A percentile compares a stretch with the other conserved stretches of the same genome.
These are phyloP conservation scores for Tinamus major DNA, from an alignment of 2,797 vertebrate species.

Conservation along the genomic window DNA sequence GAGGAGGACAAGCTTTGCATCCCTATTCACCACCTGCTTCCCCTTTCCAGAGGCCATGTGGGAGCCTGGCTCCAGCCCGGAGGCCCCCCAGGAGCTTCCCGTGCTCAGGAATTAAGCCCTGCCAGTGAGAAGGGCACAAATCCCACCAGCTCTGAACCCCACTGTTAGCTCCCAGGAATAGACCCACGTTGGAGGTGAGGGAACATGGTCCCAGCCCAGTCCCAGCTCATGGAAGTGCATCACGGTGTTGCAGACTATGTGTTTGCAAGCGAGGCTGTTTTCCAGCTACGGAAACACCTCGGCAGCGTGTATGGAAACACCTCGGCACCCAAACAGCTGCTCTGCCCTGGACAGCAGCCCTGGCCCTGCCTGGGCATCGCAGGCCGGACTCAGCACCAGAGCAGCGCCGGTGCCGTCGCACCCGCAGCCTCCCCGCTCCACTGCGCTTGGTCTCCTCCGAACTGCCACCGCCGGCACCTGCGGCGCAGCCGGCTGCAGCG, in stretches of 20 bases:
- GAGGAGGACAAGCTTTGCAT: neutral
- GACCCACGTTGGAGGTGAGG: neutral
- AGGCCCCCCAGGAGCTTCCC: neutral
- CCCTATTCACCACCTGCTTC: neutral
- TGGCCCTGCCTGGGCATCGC: neutral
- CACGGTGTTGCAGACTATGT: rapidly evolving
- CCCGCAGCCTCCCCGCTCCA: neutral
- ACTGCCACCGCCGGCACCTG: neutral
- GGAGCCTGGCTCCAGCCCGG: neutral
- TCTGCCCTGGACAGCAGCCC: neutral
- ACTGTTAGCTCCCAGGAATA: neutral
- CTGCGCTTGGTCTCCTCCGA: rapidly evolving
- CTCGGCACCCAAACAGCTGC: rapidly evolving
- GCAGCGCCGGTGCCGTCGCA: neutral
- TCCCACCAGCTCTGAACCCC: neutral
- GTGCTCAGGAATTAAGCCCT: neutral
- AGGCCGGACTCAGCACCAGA: neutral
- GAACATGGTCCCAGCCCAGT: too few species aligned
- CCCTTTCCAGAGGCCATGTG: neutral
- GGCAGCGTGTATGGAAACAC: rapidly evolving
- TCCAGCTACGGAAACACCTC: neutral
- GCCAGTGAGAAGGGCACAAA: neutral
- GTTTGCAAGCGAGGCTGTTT: neutral
- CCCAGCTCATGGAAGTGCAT: rapidly evolving
- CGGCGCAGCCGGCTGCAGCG: rapidly evolving